Conservation (phyloP, 1,140 invertebrate genomes). For the Ceratoteleas bidentatus region DNA sequence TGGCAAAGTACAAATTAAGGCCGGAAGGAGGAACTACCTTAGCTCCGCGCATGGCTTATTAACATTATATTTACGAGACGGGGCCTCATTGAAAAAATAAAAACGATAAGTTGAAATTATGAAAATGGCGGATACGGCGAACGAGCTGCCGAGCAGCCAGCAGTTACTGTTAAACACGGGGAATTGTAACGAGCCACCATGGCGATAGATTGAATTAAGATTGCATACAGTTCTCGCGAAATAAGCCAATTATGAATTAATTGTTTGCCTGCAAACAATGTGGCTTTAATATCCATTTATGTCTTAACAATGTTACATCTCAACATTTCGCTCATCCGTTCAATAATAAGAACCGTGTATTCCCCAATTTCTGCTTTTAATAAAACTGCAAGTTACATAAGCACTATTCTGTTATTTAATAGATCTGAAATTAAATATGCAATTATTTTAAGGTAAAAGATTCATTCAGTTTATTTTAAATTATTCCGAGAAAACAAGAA, state of each 20-base stretch:
- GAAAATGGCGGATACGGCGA: constrained; percentile 68
- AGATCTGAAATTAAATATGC: no score
- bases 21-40: constrained; percentile 66
- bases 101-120: constrained; percentile 72
- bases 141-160: constrained; percentile 52
- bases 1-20: constrained; percentile 67
- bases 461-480: no score
- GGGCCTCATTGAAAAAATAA: constrained; percentile 69
- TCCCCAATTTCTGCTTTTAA: constrained; percentile 17
- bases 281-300: constrained; percentile 79
- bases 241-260: constrained; percentile 82
- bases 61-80: constrained; percentile 71
- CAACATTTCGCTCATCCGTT: constrained; percentile 56
- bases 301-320: constrained; percentile 75
- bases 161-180: constrained; percentile 65
- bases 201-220: constrained; percentile 82
- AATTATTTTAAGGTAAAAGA: no score
- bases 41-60: constrained; percentile 71
- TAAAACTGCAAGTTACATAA: not conserved
- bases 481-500: no score
- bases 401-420: not conserved
- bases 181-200: constrained; percentile 75
- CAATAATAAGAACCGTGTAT: constrained; percentile 20
- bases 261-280: constrained; percentile 75
- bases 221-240: constrained; percentile 74